Base-by-base conservation (phyloP, 1,140 invertebrate genomes). In the Lordiphosa mommai region DNA sequence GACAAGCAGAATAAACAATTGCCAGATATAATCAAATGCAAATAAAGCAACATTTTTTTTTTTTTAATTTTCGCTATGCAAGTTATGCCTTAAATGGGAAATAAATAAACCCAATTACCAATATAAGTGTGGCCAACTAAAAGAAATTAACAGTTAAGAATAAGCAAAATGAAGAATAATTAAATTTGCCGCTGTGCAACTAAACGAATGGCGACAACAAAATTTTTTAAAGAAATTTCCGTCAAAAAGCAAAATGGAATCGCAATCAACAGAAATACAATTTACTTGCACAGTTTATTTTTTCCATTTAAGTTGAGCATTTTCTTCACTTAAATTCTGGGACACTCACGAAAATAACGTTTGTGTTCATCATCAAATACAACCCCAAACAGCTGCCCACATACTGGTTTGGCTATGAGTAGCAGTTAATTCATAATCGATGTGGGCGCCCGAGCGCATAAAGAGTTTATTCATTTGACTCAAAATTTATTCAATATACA, bases 131-230 rank as follows among this genome's bases (percentile, higher is more conserved):
- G n/a, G n/a, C n/a, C 46, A 32, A 37, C 40, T 52, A 40, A 38
- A 29, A 57, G 38, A 69, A 65, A 80, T 80, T 79, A 80, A 59
- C 64, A 57, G 59, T 10, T 56, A 36, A 73, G 73, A 80, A 80
- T 27, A 27, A 82, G 40, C 37, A 34, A 47, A 49, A 16, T 50
- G 33, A 40, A 36, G 2, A 27, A 13, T 40, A 37, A 32, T 34
- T 47, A 32, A 27, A 36, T 49, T 32, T 30, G 7, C 4, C 32
- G 32, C 34, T 13, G 23, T 20, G 7, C 14, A 40, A 17, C 20
- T 6, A 30, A 69, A 29, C 14, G n/a, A n/a, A n/a, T n/a, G n/a
- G n/a, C n/a, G n/a, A n/a, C n/a, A n/a, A n/a, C n/a, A n/a, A 27
- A 27, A 27, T 27, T 27, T 27, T 27, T 1, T 7, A 27, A 5